Evolutionary conservation across 2,888 invertebrate genomes (phyloP).

Genomic region (Rotaria macrura): DNA sequence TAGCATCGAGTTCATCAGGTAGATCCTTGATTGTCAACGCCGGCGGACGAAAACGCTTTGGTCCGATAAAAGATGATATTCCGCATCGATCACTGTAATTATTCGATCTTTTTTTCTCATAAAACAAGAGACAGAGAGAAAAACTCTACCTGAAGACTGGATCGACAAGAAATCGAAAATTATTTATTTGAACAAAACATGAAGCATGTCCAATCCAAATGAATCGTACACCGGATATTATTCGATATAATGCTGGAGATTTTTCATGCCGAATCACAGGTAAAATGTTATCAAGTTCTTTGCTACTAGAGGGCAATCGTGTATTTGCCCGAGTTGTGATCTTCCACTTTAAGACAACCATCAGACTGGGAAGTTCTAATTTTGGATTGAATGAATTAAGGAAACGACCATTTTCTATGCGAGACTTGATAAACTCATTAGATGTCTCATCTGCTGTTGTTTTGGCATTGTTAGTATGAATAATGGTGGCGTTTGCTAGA

Average conservation of each 20-base stretch:
- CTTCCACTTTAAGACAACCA: not conserved
- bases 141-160: constrained; percentile 46
- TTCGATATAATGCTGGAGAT: not conserved
- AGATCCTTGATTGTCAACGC: constrained; percentile 48
- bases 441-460: too few species aligned
- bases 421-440: too few species aligned
- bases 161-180: constrained; percentile 51
- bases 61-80: not conserved
- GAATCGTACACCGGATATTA: constrained; percentile 21
- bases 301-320: not conserved
- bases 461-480: too few species aligned
- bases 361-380: not conserved
- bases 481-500: too few species aligned
- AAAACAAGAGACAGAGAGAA: too few species aligned
- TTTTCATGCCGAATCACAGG: not conserved
- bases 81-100: not conserved
- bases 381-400: not conserved
- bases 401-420: not conserved
- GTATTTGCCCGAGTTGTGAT: not conserved
- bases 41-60: constrained; percentile 36
- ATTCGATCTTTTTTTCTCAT: too few species aligned
- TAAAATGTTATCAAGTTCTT: not conserved
- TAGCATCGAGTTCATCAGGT: constrained; percentile 49
- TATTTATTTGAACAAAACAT: constrained; percentile 50
- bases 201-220: constrained; percentile 54